These are phyloP conservation scores for Parnassius mnemosyne DNA, from an alignment of 2,888 invertebrate species.

Conservation along the genomic window DNA sequence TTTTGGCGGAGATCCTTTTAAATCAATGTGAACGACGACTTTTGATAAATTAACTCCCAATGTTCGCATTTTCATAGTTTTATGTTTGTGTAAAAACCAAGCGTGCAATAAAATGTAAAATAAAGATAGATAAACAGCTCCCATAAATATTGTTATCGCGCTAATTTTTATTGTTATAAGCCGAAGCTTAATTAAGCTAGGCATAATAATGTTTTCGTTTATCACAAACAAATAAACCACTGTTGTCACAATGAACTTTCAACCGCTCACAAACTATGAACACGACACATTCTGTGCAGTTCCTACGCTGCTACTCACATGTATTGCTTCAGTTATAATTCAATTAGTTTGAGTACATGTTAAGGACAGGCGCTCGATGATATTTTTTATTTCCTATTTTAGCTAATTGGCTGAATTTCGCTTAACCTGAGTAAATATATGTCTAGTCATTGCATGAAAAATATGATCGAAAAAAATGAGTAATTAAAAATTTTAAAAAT, in stretches of 20 bases:
- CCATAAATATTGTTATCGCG: slow-evolving; percentile 17
- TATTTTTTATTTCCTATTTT: too few species aligned
- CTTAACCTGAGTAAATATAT: too few species aligned
- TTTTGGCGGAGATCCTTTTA: slow-evolving; percentile 91
- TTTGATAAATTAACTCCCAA: slow-evolving; percentile 48
- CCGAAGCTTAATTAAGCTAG: neutral
- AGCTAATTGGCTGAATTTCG: too few species aligned
- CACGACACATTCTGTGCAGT: slow-evolving; percentile 17
- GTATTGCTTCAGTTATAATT: slow-evolving; percentile 26
- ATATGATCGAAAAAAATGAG: too few species aligned
- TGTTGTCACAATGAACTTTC: neutral
- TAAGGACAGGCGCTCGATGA: slow-evolving; percentile 13
- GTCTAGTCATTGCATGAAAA: too few species aligned
- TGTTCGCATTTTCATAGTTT: neutral
- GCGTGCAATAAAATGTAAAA: slow-evolving; percentile 20
- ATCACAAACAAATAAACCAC: neutral
- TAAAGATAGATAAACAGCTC: slow-evolving; percentile 12
- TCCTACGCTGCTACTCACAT: slow-evolving; percentile 16
- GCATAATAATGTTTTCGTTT: neutral
- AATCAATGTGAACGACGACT: slow-evolving; percentile 89
- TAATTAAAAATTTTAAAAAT: too few species aligned
- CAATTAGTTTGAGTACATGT: slow-evolving; percentile 26
- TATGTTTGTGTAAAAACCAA: slow-evolving; percentile 17
- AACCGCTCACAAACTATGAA: neutral
- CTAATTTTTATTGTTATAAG: slow-evolving; percentile 17